Conservation (phyloP, 2,888 invertebrate genomes). For the Zygogramma bicolorata region DNA sequence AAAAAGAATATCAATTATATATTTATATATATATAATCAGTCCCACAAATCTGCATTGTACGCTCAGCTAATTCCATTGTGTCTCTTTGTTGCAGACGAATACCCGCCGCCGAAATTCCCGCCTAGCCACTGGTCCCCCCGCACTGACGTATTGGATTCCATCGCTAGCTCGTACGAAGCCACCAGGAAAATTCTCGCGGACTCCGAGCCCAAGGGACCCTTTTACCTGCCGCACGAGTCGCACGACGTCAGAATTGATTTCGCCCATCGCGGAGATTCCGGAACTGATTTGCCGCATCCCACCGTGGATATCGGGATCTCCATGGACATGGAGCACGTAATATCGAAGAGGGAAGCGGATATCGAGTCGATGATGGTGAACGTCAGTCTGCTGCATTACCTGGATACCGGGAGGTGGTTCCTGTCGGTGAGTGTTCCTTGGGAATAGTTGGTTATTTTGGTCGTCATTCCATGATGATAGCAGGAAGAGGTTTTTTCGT, state of each 20-base stretch:
- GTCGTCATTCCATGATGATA: too few species aligned
- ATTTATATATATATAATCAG: background rate
- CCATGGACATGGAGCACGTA: slow-evolving; percentile 68
- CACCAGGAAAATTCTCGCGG: slow-evolving; percentile 67
- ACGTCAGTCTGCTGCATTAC: slow-evolving; percentile 88
- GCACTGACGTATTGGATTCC: slow-evolving; percentile 65
- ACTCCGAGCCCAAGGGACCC: slow-evolving; percentile 66
- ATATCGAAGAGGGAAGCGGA: slow-evolving; percentile 58
- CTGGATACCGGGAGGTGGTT: slow-evolving; percentile 94
- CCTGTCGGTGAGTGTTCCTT: slow-evolving; percentile 73
- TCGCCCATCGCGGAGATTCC: slow-evolving; percentile 23
- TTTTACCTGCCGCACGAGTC: slow-evolving; percentile 66
- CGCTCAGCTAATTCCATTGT: background rate
- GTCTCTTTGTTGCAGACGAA: background rate
- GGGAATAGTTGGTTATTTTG: too few species aligned
- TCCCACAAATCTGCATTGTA: background rate
- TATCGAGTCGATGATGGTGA: slow-evolving; percentile 67
- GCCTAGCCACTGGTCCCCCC: slow-evolving; percentile 57
- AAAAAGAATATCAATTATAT: too few species aligned
- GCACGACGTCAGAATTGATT: slow-evolving; percentile 63
- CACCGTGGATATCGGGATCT: slow-evolving; percentile 65
- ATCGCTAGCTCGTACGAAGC: slow-evolving; percentile 67
- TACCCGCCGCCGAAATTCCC: slow-evolving; percentile 53
- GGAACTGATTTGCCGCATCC: slow-evolving; percentile 64
- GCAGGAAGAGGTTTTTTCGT: too few species aligned